phyloP scores from a whole-genome alignment of 2,113 vertebrate species.

The Macroglossus sobrinus region DNA sequence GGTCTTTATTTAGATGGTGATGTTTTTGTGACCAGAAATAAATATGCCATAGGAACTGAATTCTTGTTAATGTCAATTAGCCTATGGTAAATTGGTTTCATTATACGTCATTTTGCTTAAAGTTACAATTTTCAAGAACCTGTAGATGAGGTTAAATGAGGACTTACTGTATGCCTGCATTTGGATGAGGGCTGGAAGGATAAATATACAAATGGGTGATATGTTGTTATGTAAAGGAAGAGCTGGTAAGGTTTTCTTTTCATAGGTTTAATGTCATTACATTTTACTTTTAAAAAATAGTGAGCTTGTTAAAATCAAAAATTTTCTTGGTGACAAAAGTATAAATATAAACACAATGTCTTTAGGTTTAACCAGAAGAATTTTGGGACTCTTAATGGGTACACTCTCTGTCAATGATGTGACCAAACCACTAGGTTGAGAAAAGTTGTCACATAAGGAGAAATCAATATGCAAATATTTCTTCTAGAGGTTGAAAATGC shows the following conservation, averaged over 20 bases:
- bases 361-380: not conserved
- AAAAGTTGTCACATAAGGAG: not conserved
- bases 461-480: not conserved
- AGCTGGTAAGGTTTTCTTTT: not conserved
- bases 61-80: not conserved
- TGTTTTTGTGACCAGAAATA: not conserved
- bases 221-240: not conserved
- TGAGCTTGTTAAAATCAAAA: not conserved
- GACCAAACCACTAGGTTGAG: not conserved
- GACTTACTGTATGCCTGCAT: not conserved
- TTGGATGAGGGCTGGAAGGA: not conserved
- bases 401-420: not conserved
- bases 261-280: not conserved
- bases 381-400: not conserved
- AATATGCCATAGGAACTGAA: not conserved
- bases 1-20: not conserved
- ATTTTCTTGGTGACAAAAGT: constrained; percentile 23
- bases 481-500: not conserved
- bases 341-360: not conserved
- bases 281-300: not conserved
- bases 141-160: not conserved
- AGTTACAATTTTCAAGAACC: not conserved
- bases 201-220: not conserved
- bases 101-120: not conserved
- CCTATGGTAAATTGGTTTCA: not conserved